Base-by-base conservation (phyloP, 2,888 invertebrate genomes). In the Latrodectus hesperus region DNA sequence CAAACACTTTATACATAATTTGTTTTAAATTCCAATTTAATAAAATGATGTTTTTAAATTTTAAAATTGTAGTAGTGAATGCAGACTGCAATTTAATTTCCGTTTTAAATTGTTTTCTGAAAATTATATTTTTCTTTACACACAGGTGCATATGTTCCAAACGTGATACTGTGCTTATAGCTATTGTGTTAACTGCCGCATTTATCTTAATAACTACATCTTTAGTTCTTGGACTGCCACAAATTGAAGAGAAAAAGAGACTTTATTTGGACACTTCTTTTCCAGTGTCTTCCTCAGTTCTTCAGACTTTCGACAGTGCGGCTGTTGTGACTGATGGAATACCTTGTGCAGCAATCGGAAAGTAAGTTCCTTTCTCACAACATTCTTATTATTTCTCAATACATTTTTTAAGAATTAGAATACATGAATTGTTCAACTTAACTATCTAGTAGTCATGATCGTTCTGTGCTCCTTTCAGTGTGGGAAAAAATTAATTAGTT, bases 131-230 rank as follows among this genome's bases (percentile, higher is more conserved):
- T 60, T 77, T 67, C 26, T 26, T 49, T n/a, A 82, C n/a, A n/a
- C n/a, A n/a, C 74, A 90, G 90, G 75, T 88, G 84, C 16, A 65
- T 90, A 68, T 89, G 90, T 53, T 89, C 90, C 16, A 84, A 87
- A 17, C 49, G 90, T 26, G 90, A 90, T n/a, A 77, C 89, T 14
- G 79, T 90, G 52, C 64, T 90, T 38, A 86, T 90, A 14, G 26
- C 52, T 51, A 16, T 89, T 49, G 89, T 89, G 55, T 26, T 89
- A 14, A 11, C 88, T n/a, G 51, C 75, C 9, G 89, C 88, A 10
- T 52, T 88, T 26, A 22, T 83, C 53, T 84, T 87, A 6, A 82
- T 90, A 26, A 64, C 87, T 8, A 76, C 85, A 51, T 82, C 90
- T 52, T 75, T 90, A 38, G 73, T 86, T n/a, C 53, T 90, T 9